Conservation (phyloP, 2,797 vertebrate species). For the Botia kubotai region DNA sequence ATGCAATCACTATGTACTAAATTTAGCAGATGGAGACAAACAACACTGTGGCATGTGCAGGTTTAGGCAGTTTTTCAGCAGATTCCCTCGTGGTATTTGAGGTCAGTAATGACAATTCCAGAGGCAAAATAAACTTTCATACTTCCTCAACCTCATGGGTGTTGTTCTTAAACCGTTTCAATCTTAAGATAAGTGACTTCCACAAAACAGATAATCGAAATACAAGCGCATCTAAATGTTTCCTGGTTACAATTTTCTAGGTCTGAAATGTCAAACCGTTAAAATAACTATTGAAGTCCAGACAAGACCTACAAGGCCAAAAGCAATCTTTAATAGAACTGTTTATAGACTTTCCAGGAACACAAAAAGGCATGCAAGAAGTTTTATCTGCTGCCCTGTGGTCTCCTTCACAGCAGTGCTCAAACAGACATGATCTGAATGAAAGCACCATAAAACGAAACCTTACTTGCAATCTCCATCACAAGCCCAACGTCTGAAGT, state of each 20-base stretch:
- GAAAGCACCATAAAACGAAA: constrained; percentile 1
- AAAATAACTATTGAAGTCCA: constrained; percentile 1
- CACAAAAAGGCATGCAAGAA: neutral
- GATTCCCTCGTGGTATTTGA: neutral
- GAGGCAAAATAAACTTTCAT: constrained; percentile 23
- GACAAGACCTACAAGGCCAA: constrained; percentile 28
- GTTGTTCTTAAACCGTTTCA: constrained; percentile 13
- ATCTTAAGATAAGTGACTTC: constrained; percentile 16
- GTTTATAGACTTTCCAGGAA: neutral
- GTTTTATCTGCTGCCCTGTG: constrained; percentile 6
- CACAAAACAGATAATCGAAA: constrained; percentile 3
- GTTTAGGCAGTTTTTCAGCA: constrained; percentile 6
- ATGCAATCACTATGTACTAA: neutral
- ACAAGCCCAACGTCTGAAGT: neutral
- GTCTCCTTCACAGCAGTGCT: neutral
- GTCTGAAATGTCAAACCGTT: constrained; percentile 19
- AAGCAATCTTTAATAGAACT: constrained; percentile 15
- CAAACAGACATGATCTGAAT: neutral
- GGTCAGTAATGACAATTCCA: constrained; percentile 20
- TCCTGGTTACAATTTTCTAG: constrained; percentile 1
- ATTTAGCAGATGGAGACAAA: neutral
- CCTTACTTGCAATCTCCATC: neutral
- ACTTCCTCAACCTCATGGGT: constrained; percentile 1
- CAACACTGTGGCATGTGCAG: neutral
- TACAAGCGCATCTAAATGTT: constrained; percentile 16